Evolutionary conservation across 2,113 vertebrate species (phyloP).

Genomic region (Antechinus flavipes): DNA sequence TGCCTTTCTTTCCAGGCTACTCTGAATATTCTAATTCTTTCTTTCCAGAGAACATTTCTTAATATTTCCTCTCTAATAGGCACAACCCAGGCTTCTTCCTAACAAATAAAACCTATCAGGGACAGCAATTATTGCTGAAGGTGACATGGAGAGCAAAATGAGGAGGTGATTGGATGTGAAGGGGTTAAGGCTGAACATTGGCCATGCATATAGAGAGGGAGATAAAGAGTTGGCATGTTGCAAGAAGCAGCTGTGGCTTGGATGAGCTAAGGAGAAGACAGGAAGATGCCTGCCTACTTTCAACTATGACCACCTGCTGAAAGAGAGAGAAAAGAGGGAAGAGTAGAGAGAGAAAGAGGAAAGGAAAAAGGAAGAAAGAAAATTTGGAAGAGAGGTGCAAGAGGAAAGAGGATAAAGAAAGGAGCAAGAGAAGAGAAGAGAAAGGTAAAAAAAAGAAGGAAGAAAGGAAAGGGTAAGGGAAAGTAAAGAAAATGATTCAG

Average conservation of each 20-base stretch:
- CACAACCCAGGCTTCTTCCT: constrained; percentile 14
- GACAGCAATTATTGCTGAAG: constrained; percentile 13
- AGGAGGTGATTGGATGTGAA: background rate
- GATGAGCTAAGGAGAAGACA: background rate
- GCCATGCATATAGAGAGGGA: constrained; percentile 1
- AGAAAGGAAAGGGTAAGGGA: background rate
- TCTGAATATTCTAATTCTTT: constrained; percentile 33
- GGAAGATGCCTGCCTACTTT: background rate
- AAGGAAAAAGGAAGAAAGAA: background rate
- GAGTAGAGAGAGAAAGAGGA: background rate
- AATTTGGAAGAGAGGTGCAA: background rate
- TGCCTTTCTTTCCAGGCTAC: constrained; percentile 43
- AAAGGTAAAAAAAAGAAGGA: background rate
- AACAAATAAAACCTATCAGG: constrained; percentile 35
- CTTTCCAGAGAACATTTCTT: constrained; percentile 6
- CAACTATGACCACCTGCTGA: background rate
- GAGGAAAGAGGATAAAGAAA: background rate
- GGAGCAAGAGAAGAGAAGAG: background rate
- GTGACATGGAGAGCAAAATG: constrained; percentile 22
- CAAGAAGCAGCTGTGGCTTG: constrained; percentile 4
- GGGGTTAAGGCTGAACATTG: background rate
- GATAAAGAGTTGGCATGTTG: background rate
- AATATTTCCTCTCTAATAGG: constrained; percentile 26
- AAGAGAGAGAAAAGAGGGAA: background rate
- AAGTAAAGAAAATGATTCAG: background rate